Evolutionary conservation across 1,140 invertebrate species (phyloP), one percentile per base, ranked within the genome.

Genomic region (Pseudachorutes palmiensis): DNA sequence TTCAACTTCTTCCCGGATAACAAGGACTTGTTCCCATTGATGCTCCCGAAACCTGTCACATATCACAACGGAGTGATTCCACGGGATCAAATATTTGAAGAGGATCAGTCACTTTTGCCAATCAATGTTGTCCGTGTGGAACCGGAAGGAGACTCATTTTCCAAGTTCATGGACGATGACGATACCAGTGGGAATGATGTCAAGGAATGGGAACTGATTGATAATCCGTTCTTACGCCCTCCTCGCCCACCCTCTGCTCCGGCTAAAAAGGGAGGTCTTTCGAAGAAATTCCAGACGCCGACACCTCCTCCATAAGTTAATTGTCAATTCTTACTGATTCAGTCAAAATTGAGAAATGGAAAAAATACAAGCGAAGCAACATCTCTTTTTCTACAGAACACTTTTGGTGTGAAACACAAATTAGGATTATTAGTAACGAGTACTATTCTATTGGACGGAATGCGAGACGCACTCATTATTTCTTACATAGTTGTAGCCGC

Each of bases 81-180:
- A 1, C 90, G 89, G 72, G 94, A 98, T 80, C 93, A 97, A 82
- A 87, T 97, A 31, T 94, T 96, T 81, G 93, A 97, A 75, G 87
- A 89, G 74, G 91, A 95, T 76, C 88, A 92, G 78, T 82, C 81
- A 71, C 75, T 78, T 48, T 80, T 78, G 64, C 84, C 77, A 77
- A 82, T 80, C 70, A 84, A 83, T 76, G 79, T 70, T 76, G 82
- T 78, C 81, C 82, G 76, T 77, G 82, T 79, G 75, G 79, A 83
- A 65, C 78, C 77, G 73, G 73, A 78, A 70, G 55, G 30, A 2
- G 66, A 72, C 5, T 49, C 48, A 5, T 3, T 55, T 9, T 62
- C 65, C 26, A 71, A 63, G 55, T 59, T 67, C 16, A 49, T 68
- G 26, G 70, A 72, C 49, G 69, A 71, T 63, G 67, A 69, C 14